Evolutionary conservation across 2,113 vertebrate species (phyloP).

Genomic region (Struthio camelus): DNA sequence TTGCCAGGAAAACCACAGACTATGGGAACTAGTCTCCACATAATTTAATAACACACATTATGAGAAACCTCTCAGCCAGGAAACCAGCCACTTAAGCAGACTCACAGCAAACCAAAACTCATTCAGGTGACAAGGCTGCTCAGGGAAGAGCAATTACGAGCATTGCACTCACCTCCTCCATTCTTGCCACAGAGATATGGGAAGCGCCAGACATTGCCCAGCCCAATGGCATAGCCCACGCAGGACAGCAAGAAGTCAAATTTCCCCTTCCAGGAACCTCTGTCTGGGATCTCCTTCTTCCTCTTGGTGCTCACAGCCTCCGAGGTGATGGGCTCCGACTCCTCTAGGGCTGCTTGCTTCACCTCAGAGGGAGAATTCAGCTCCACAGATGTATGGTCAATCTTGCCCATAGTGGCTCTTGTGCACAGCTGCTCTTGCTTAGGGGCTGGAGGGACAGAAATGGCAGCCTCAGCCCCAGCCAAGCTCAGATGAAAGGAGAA

Average conservation of each 20-base stretch:
- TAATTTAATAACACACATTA: neutral
- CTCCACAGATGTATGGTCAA: slow-evolving; percentile 79
- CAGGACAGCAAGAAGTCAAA: slow-evolving; percentile 93
- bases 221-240: slow-evolving; percentile 88
- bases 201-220: slow-evolving; percentile 93
- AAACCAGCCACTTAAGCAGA: neutral
- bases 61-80: neutral
- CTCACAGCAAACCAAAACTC: neutral
- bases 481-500: accelerated
- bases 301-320: slow-evolving; percentile 35
- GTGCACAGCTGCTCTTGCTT: neutral
- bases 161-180: slow-evolving; percentile 81
- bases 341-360: slow-evolving; percentile 81
- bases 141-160: neutral
- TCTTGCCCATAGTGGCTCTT: slow-evolving; percentile 81
- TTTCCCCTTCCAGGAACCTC: slow-evolving; percentile 90
- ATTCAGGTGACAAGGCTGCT: neutral
- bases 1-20: neutral
- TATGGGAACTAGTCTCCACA: neutral
- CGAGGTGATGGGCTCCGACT: slow-evolving; percentile 38
- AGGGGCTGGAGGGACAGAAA: neutral
- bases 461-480: neutral
- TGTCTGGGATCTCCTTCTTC: slow-evolving; percentile 75
- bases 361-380: slow-evolving; percentile 80
- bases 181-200: slow-evolving; percentile 94